Conservation (phyloP, 2,888 invertebrate genomes). For the Nemoura dubitans region DNA sequence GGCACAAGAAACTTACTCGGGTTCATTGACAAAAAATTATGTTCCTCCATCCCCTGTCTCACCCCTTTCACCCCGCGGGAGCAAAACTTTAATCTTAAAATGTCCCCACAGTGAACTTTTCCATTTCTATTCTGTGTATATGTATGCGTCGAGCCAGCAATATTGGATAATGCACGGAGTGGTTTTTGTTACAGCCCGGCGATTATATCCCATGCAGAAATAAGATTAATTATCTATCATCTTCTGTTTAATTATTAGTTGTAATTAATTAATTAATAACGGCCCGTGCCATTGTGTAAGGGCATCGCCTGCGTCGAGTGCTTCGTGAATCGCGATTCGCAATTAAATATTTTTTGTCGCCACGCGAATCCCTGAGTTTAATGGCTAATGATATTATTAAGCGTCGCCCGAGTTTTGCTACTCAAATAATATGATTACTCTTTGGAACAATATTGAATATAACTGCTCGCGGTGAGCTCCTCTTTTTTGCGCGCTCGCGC, state of each 20-base stretch:
- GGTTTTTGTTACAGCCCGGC: background rate
- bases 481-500: slow-evolving; percentile 10
- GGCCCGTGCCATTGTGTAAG: slow-evolving; percentile 27
- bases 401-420: background rate
- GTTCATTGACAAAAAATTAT: slow-evolving; percentile 29
- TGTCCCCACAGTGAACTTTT: slow-evolving; percentile 22
- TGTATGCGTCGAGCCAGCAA: background rate
- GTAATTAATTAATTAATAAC: slow-evolving; percentile 38
- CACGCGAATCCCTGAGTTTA: slow-evolving; percentile 26
- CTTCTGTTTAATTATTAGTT: slow-evolving; percentile 39
- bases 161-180: slow-evolving; percentile 15
- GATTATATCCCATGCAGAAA: background rate
- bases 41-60: background rate
- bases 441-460: background rate
- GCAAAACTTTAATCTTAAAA: slow-evolving; percentile 20
- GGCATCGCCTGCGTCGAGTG: background rate
- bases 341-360: slow-evolving; percentile 32
- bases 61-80: background rate
- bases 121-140: slow-evolving; percentile 32
- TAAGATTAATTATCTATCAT: slow-evolving; percentile 40
- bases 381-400: slow-evolving; percentile 18
- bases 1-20: background rate
- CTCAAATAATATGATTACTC: slow-evolving; percentile 23
- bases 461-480: background rate
- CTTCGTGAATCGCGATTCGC: slow-evolving; percentile 28